Percentiles rank a stretch among this genome's conserved stretches.
These are phyloP conservation scores for Scaeva pyrastri DNA, from an alignment of 2,888 invertebrate genomes.

Conservation along the genomic window DNA sequence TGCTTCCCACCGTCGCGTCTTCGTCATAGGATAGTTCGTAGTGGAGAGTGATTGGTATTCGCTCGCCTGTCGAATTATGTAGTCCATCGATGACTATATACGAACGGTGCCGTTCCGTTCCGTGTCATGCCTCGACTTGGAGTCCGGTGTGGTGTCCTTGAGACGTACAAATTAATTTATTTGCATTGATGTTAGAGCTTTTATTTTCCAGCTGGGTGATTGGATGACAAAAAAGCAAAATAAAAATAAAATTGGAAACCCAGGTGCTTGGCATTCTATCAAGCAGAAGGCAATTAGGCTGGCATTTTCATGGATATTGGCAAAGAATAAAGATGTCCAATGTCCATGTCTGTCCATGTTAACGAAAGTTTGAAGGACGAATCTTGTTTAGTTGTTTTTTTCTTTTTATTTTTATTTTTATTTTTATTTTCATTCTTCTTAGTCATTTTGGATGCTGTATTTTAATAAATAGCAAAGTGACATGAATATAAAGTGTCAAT, in stretches of 20 bases:
- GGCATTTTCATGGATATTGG: conserved; percentile 45
- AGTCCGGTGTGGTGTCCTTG: conserved; percentile 51
- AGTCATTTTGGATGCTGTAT: background rate
- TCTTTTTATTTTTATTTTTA: background rate
- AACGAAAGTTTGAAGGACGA: conserved; percentile 3
- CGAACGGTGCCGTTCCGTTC: background rate
- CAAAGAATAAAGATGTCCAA: conserved; percentile 16
- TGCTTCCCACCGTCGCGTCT: no score
- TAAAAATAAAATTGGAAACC: background rate
- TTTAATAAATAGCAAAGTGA: conserved; percentile 20
- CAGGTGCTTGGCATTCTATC: conserved; percentile 55
- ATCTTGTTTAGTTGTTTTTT: conserved; percentile 34
- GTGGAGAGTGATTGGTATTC: conserved; percentile 41
- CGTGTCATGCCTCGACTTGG: no score
- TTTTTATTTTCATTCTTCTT: no score
- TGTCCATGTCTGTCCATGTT: conserved; percentile 14
- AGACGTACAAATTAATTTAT: conserved; percentile 69
- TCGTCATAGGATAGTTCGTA: no score
- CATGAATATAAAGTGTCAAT: background rate
- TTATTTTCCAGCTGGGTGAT: background rate
- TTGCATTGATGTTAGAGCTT: conserved; percentile 58
- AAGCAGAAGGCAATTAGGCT: conserved; percentile 58
- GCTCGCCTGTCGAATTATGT: conserved; percentile 32
- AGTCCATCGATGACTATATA: conserved; percentile 34
- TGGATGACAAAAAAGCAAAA: background rate